Conservation (phyloP, 2,113 vertebrate species). For the Petrocephalus zakoni region DNA sequence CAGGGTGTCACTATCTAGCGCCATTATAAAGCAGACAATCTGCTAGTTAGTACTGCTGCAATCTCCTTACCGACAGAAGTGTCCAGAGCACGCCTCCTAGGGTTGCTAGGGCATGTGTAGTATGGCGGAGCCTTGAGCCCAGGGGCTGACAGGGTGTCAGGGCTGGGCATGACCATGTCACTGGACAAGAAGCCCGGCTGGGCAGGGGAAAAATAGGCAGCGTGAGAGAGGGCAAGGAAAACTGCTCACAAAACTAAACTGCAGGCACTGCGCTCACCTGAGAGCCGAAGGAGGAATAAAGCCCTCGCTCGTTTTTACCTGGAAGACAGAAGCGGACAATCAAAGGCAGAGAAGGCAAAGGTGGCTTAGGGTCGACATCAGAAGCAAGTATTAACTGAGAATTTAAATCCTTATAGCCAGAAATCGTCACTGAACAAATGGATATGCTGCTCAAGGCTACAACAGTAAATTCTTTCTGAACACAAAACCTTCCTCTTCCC, state of each 20-base stretch:
- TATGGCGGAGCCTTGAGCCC: constrained; percentile 78
- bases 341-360: constrained; percentile 22
- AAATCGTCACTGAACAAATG: neutral
- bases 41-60: neutral
- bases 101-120: constrained; percentile 71
- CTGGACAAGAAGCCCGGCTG: constrained; percentile 75
- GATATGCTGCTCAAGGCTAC: neutral
- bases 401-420: neutral
- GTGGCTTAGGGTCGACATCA: neutral
- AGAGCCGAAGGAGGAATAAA: constrained; percentile 71
- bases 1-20: neutral
- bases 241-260: neutral
- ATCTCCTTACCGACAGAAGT: constrained; percentile 69
- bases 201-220: neutral
- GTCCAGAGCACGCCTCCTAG: constrained; percentile 75
- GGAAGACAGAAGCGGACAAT: neutral
- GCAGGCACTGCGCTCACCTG: constrained; percentile 53
- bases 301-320: constrained; percentile 82
- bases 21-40: neutral
- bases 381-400: neutral
- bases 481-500: neutral
- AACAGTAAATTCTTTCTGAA: neutral
- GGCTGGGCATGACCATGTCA: constrained; percentile 76
- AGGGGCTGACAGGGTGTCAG: constrained; percentile 73
- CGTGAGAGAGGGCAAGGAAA: neutral